Evolutionary conservation across 2,888 invertebrate species (phyloP).

Genomic region (Eupithecia centaureata): DNA sequence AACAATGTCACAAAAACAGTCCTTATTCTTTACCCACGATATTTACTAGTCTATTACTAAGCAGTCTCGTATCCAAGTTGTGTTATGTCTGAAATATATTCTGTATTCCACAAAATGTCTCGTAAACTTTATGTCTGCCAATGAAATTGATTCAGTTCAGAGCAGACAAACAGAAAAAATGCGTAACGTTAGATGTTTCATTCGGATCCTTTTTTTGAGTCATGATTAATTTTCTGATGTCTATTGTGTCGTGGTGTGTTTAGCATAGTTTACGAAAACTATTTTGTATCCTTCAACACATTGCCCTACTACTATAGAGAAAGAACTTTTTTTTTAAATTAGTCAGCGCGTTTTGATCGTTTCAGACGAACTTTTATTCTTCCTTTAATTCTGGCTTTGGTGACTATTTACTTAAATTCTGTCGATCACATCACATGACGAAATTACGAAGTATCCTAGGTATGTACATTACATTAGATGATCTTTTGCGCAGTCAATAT

Average conservation of each 20-base stretch:
- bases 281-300: too few relatives aligned
- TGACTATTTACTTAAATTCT: too few relatives aligned
- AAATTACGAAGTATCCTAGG: too few relatives aligned
- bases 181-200: background rate
- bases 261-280: background rate
- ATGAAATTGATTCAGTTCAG: conserved; percentile 36
- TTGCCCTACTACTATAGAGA: too few relatives aligned
- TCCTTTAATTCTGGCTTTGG: too few relatives aligned
- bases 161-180: conserved; percentile 35
- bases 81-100: conserved; percentile 36
- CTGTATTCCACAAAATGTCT: conserved; percentile 37
- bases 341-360: too few relatives aligned
- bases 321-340: too few relatives aligned
- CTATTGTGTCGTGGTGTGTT: background rate
- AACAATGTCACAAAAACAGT: conserved; percentile 16
- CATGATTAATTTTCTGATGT: background rate
- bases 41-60: conserved; percentile 35
- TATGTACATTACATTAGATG: background rate
- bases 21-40: conserved; percentile 22
- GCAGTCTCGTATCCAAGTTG: conserved; percentile 29
- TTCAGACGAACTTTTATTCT: too few relatives aligned
- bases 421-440: too few relatives aligned
- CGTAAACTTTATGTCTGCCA: conserved; percentile 37
- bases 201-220: background rate
- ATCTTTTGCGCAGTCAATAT: background rate